phyloP scores from a whole-genome alignment of 1,140 invertebrate species.

The Bombus sylvicola region DNA sequence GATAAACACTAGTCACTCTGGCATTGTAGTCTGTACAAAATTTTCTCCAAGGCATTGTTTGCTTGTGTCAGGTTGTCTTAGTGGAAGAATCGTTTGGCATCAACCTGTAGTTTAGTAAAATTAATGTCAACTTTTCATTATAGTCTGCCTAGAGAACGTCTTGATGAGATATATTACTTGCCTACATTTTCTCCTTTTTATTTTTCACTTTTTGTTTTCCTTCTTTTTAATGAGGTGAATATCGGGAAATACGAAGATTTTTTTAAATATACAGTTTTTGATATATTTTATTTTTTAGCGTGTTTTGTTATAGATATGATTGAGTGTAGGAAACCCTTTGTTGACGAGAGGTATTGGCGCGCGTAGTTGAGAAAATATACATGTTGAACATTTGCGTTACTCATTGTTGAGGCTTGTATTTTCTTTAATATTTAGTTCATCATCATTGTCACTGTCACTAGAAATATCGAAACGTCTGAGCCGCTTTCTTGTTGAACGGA shows the following conservation, averaged over 20 bases:
- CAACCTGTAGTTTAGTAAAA: constrained; percentile 87
- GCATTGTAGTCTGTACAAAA: constrained; percentile 95
- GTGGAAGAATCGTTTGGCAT: constrained; percentile 94
- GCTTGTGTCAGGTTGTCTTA: constrained; percentile 94
- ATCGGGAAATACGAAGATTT: not conserved
- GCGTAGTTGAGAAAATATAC: too few species aligned
- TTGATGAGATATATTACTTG: constrained; percentile 26
- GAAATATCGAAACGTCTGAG: too few species aligned
- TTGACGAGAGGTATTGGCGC: too few species aligned
- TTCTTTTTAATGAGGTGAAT: not conserved
- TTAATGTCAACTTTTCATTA: constrained; percentile 35
- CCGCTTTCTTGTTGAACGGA: too few species aligned
- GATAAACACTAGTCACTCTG: constrained; percentile 88
- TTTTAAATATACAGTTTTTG: constrained; percentile 20
- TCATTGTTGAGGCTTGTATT: too few species aligned
- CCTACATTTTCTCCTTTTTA: constrained; percentile 29
- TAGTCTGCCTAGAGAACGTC: not conserved
- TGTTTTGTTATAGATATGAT: constrained; percentile 10
- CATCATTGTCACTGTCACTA: too few species aligned
- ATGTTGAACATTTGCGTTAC: too few species aligned
- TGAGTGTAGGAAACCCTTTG: too few species aligned
- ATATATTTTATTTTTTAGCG: constrained; percentile 35
- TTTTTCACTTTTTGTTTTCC: constrained; percentile 13
- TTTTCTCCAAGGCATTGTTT: constrained; percentile 94
- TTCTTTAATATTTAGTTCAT: too few species aligned